Evolutionary conservation across 2,888 invertebrate species (phyloP), one percentile per base, ranked within the genome.

Genomic region (Melolontha melolontha): DNA sequence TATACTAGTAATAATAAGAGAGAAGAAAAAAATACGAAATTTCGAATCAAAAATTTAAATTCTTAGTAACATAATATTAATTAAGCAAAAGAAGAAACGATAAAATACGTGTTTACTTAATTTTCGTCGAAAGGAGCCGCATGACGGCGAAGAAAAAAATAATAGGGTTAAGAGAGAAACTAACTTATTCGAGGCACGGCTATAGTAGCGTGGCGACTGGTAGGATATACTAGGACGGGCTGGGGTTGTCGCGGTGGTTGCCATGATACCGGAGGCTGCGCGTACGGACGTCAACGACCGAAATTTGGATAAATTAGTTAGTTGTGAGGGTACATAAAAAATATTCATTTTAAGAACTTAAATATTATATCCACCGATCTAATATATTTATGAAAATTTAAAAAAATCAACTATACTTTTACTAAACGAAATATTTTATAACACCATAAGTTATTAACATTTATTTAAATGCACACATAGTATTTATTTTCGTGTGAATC

Each of bases 191-290:
- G 75, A 79, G 75, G 73, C 77, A 76, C 79, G 78, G 77, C 75
- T 76, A 75, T 74, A 74, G 75, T 75, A 74, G 74, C 74, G 72
- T 75, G 74, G 70, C 72, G 72, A 73, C 73, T 73, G 71, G 69
- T 70, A 64, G 72, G 70, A 69, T 71, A 69, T 74, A 72, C 73
- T 75, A 76, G 74, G 75, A 75, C 75, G 71, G 72, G 75, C 74
- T 71, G 74, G 73, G 73, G 69, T 73, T 70, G 71, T 70, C 69
- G 66, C 73, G 70, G 62, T 59, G 76, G 78, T 78, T 76, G 77
- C 78, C 71, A 73, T 66, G 79, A 75, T 73, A 79, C 77, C 71
- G 69, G 78, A 77, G 77, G 76, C 77, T 77, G 78, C 76, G 78
- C 77, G 67, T 59, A 71, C 68, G 67, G 27, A 34, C 47, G 22